Evolutionary conservation across 2,888 invertebrate species (phyloP), one percentile per base, ranked within the genome.

Genomic region (Hypselothyrea guttata): DNA sequence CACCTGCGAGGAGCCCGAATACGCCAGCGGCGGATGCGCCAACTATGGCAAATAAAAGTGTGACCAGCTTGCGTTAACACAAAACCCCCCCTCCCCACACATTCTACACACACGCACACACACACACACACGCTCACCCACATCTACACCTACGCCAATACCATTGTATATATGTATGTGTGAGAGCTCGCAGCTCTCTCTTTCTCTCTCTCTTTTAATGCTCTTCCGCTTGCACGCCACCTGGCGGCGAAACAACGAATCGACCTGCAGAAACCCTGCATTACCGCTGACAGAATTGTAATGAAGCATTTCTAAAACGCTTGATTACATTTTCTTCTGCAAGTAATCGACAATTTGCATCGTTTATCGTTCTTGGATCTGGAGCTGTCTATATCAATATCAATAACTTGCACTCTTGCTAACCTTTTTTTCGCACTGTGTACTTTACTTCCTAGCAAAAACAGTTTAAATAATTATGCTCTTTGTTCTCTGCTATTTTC

Each of bases 1-100:
- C 38, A 95, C 96, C 57, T 97, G 97, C 85, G 95, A 96, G 87
- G 96, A 89, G 22, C 87, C 89, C n/a, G 89, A 89, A 47, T 83
- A 88, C 42, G 88, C 88, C 40, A 77, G 84, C 55, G 83, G 89
- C 37, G 73, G 83, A 44, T 89, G 89, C 58, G 84, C 88, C 70
- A 78, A 83, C 46, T 84, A 78, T 55, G 88, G 87, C 66, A 88
- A 89, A 71, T 88, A 86, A n/a, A n/a, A 53, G 41, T 30, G 49
- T 31, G 13, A 27, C 34, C 16, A 27, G n/a, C n/a, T n/a, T n/a
- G n/a, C n/a, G n/a, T n/a, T n/a, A n/a, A n/a, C n/a, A n/a, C n/a
- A n/a, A n/a, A n/a, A n/a, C n/a, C n/a, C n/a, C n/a, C n/a, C n/a
- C n/a, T 7, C 7, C 31, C 1, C 11, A 35, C 38, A 28, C 28